These are phyloP conservation scores for Siniperca knerii DNA, from an alignment of 2,113 vertebrate species.

Conservation along the genomic window DNA sequence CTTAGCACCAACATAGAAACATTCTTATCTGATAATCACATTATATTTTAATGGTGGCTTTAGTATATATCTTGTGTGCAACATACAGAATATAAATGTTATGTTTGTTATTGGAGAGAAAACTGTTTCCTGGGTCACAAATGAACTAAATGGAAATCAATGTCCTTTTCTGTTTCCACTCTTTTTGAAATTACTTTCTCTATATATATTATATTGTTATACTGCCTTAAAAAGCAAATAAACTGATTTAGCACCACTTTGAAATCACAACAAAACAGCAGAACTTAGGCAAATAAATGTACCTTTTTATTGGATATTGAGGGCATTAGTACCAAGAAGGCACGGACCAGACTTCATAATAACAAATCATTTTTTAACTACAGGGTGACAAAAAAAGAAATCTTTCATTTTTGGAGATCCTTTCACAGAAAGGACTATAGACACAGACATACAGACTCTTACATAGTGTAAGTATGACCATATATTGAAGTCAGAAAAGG, in stretches of 20 bases:
- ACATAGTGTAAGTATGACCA: conserved; percentile 65
- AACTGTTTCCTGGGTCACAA: neutral
- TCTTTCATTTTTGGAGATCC: conserved; percentile 80
- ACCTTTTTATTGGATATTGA: conserved; percentile 89
- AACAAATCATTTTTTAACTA: conserved; percentile 79
- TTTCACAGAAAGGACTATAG: conserved; percentile 95
- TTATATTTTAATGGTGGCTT: neutral
- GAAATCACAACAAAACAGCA: conserved; percentile 25
- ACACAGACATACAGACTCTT: conserved; percentile 77
- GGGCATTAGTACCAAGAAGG: conserved; percentile 86
- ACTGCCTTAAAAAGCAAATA: neutral
- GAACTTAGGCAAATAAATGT: conserved; percentile 82
- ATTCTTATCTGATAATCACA: neutral
- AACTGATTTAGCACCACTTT: neutral
- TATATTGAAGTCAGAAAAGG: conserved; percentile 55
- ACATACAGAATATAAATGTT: neutral
- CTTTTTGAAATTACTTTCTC: neutral
- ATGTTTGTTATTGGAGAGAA: neutral
- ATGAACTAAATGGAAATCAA: neutral
- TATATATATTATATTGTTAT: neutral
- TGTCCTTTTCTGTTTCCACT: neutral
- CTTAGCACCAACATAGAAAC: neutral
- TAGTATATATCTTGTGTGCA: neutral
- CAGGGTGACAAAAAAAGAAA: conserved; percentile 60
- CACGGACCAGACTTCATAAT: conserved; percentile 85